Conservation (phyloP, 2,113 vertebrate genomes). For the Vicugna pacos region DNA sequence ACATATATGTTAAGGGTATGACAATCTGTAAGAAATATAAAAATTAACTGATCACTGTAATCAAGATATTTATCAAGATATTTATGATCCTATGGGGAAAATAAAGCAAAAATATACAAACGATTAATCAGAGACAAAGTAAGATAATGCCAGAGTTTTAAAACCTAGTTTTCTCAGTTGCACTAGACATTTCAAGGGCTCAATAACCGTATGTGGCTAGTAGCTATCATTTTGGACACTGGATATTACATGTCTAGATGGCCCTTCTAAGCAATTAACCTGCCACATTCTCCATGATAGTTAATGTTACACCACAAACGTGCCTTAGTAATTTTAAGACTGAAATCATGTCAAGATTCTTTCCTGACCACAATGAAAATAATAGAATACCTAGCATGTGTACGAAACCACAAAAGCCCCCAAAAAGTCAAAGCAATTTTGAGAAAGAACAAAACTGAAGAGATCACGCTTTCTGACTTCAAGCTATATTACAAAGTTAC, state of each 20-base stretch:
- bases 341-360: neutral
- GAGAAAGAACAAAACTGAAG: no score
- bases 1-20: neutral
- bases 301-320: neutral
- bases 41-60: neutral
- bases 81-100: constrained; percentile 13
- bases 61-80: neutral
- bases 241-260: neutral
- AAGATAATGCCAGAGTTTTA: neutral
- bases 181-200: neutral
- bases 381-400: no score
- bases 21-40: constrained; percentile 6
- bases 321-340: neutral
- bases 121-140: constrained; percentile 21
- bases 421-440: no score
- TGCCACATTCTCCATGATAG: neutral
- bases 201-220: neutral
- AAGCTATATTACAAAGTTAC: no score
- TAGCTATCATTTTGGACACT: neutral
- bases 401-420: no score
- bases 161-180: neutral
- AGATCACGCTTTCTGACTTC: no score
- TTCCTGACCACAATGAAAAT: neutral
- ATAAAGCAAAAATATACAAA: constrained; percentile 31
- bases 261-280: neutral